Percentiles rank a stretch among this genome's conserved stretches.
phyloP scores from a whole-genome alignment of 2,113 vertebrate genomes.

The Nothobranchius furzeri region DNA sequence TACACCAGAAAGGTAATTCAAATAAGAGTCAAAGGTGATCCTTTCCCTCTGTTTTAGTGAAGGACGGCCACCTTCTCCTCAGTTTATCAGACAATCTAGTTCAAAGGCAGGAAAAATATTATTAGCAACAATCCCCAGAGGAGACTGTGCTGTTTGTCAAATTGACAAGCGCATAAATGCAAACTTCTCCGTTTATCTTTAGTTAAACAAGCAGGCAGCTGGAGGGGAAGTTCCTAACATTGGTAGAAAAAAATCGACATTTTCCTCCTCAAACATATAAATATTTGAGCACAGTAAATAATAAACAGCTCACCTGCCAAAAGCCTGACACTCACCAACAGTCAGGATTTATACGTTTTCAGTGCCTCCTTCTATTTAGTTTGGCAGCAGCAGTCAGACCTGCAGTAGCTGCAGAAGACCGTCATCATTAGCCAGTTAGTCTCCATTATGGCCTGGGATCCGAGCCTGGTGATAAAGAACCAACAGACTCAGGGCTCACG shows the following conservation, averaged over 20 bases:
- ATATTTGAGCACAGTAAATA: not conserved
- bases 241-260: not conserved
- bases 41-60: conserved; percentile 26
- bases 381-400: conserved; percentile 42
- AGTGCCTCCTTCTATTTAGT: conserved; percentile 24
- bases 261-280: not conserved
- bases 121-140: not conserved
- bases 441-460: conserved; percentile 67
- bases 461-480: conserved; percentile 69
- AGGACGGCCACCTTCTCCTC: conserved; percentile 3
- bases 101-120: conserved; percentile 23
- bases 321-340: not conserved
- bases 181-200: conserved; percentile 1
- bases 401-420: conserved; percentile 56
- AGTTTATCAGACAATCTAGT: not conserved
- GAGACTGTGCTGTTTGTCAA: conserved; percentile 19
- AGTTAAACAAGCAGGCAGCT: conserved; percentile 1
- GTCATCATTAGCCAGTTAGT: conserved; percentile 78
- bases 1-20: conserved; percentile 15
- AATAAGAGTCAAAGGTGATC: not conserved
- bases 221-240: not conserved
- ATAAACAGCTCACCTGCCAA: not conserved
- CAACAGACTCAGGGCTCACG: conserved; percentile 50
- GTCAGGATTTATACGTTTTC: conserved; percentile 54
- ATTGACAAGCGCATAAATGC: conserved; percentile 15